Conservation (phyloP, 2,888 invertebrate species). For the Melitaea athalia region DNA sequence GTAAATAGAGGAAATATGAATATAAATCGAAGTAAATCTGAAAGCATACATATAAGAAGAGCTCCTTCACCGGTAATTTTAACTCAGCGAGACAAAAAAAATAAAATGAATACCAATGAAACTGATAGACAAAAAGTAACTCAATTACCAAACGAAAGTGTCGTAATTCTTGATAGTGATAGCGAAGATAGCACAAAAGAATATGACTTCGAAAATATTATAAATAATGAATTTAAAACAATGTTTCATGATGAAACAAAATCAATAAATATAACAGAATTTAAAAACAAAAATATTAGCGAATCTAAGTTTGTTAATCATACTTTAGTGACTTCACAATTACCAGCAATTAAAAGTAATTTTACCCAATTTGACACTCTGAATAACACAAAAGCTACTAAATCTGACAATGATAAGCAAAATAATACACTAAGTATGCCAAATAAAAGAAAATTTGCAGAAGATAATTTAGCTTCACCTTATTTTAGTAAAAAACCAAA, state of each 20-base stretch:
- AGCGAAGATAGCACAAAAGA: constrained; percentile 57
- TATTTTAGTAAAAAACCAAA: constrained; percentile 70
- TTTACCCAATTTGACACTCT: not conserved
- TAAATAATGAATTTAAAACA: constrained; percentile 2
- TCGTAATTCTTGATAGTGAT: constrained; percentile 70
- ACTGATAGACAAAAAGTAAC: constrained; percentile 14
- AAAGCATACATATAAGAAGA: constrained; percentile 50
- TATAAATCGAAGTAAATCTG: constrained; percentile 1
- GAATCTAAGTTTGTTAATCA: too few relatives aligned
- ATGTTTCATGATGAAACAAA: too few relatives aligned
- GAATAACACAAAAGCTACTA: not conserved
- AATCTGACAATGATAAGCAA: not conserved
- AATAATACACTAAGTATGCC: constrained; percentile 10
- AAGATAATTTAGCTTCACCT: constrained; percentile 60
- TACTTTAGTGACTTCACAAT: too few relatives aligned
- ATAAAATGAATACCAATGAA: constrained; percentile 30
- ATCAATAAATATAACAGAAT: too few relatives aligned
- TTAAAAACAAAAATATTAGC: too few relatives aligned
- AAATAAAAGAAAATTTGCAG: constrained; percentile 58
- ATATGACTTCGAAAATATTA: constrained; percentile 44
- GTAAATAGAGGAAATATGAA: not conserved
- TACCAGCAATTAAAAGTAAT: not conserved
- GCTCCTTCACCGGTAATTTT: constrained; percentile 67
- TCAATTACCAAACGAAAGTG: constrained; percentile 29
- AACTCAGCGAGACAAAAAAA: constrained; percentile 60